Evolutionary conservation across 2,113 vertebrate genomes (phyloP), one percentile per base, ranked within the genome.

Genomic region (Empidonax traillii): DNA sequence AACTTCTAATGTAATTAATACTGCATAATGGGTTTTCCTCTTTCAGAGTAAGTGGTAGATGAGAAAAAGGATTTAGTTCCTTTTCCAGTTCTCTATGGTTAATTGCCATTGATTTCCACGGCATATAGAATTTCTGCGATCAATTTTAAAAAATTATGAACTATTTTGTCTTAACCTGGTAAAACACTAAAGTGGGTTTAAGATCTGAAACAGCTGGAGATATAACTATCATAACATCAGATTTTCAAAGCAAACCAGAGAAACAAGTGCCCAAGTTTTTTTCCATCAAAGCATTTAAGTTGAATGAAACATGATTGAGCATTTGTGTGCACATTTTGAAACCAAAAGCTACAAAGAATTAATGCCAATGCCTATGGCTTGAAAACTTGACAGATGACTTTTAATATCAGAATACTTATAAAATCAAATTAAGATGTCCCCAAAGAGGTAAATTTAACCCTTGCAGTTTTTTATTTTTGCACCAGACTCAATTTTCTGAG

Each of bases 401-500:
- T 91, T 82, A 2, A 2, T 35, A 58, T 63, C 15, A 58, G n/a
- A 14, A 35, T 61, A n/a, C 20, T 72, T 59, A 47, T 33, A 75
- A 77, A 86, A 88, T 39, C 28, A 80, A 84, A n/a, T 66, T 52
- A 67, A 88, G 27, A 27, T 46, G 12, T 47, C 56, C 1, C 3
- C 7, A 79, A 47, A 74, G 35, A 80, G 7, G 9, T n/a, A 58
- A 66, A 61, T 56, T 52, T 78, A 65, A 66, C 51, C 13, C 7
- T 79, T 86, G 8, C 11, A 31, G 3, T 30, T 55, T 76, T 65
- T 84, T 22, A 17, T 8, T 88, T 20, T 68, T 89, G 41, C 74
- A 93, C 92, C 95, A 94, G 92, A 94, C 71, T 95, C 85, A 80
- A 91, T 96, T 98, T 97, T 97, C 92, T 95, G 37, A 93, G 92